These are phyloP conservation scores for Sinella curviseta DNA, from an alignment of 1,140 invertebrate genomes.

Conservation along the genomic window DNA sequence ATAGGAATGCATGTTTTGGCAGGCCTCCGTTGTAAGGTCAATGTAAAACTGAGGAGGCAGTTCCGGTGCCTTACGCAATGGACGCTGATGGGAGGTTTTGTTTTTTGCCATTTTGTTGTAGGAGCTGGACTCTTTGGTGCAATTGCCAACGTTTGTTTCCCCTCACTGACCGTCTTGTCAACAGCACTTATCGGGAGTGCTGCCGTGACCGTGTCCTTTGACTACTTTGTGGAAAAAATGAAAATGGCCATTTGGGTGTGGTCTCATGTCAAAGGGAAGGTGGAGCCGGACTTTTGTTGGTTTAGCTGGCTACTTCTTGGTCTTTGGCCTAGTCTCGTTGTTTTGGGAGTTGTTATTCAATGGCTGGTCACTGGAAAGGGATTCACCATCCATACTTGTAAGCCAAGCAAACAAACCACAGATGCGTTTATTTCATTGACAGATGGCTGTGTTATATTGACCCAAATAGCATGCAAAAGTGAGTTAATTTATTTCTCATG, in stretches of 20 bases:
- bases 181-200: slow-evolving; percentile 62
- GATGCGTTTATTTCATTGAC: neutral
- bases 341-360: slow-evolving; percentile 69
- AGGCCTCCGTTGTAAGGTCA: no score
- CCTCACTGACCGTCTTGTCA: slow-evolving; percentile 38
- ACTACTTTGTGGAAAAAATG: slow-evolving; percentile 75
- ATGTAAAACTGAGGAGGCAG: no score
- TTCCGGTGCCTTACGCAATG: no score
- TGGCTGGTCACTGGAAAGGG: slow-evolving; percentile 70
- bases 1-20: no score
- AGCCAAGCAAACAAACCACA: neutral
- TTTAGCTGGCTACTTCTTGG: slow-evolving; percentile 74
- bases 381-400: slow-evolving; percentile 61
- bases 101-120: neutral
- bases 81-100: neutral
- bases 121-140: slow-evolving; percentile 46
- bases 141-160: slow-evolving; percentile 46
- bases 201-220: slow-evolving; percentile 68
- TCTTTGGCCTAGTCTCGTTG: slow-evolving; percentile 70
- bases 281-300: slow-evolving; percentile 60
- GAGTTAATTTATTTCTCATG: no score
- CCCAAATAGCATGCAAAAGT: neutral
- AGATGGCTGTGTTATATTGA: neutral
- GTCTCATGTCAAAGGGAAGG: slow-evolving; percentile 56
- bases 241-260: slow-evolving; percentile 71